Base-by-base conservation (phyloP, 2,113 vertebrate genomes). In the Caloenas nicobarica region DNA sequence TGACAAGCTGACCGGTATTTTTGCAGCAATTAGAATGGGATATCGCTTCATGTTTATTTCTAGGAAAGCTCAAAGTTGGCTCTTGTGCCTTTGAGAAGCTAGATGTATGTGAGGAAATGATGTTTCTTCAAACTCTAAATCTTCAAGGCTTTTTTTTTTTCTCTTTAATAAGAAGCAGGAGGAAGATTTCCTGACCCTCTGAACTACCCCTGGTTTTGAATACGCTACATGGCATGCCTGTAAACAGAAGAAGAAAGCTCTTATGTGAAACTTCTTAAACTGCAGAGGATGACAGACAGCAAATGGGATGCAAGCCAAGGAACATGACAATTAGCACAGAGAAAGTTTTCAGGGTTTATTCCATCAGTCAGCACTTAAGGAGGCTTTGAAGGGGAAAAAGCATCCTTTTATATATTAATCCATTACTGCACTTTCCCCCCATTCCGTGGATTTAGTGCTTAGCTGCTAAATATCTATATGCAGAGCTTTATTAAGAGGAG, bases 321-420 rank as follows among this genome's bases (percentile, higher is more conserved):
- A 92, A 96, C 80, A 95, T 48, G 84, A 96, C 86, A 97, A 96
- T 93, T 96, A 96, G 95, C 92, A 95, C 77, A 91, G 69, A 93
- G 77, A 95, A 97, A 96, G 93, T 97, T 97, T 97, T 60, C 92
- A 94, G 94, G 94, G 89, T 95, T 97, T 96, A 96, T 97, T 97
- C 95, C 94, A 83, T 89, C 94, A 95, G 93, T 97, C 95, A 97
- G 94, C 95, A 97, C 89, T 97, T 97, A 97, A 95, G 88, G 94
- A 95, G 83, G 92, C 93, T 96, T 93, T 96, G 90, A 93, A 94
- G 94, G 86, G 83, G 86, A 94, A 94, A 96, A 96, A 96, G 83
- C 86, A 93, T 82, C 83, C 93, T 91, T 97, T 96, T 93, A 85
- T 91, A 91, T 93, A 96, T 92, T 96, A 97, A 97, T 96, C 95